Percentiles rank a stretch among this genome's conserved stretches.
Evolutionary conservation across 2,113 vertebrate genomes (phyloP).

Genomic region (Tupaia tana): DNA sequence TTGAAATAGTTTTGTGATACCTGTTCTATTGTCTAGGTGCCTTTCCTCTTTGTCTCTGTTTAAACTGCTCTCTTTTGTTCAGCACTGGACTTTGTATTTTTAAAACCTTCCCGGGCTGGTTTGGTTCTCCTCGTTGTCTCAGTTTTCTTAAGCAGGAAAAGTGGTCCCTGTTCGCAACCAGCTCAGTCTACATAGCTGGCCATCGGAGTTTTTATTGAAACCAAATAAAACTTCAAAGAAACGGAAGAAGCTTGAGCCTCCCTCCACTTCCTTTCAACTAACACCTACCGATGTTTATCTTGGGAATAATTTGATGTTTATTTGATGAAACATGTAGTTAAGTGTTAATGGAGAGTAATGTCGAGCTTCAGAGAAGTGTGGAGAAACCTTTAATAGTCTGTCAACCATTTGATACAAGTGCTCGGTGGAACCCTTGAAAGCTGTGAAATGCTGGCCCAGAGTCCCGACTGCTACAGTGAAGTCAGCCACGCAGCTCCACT

Average conservation of each 20-base stretch:
- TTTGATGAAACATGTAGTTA: constrained; percentile 73
- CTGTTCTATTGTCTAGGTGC: neutral
- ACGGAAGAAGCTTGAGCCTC: neutral
- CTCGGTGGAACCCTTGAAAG: neutral
- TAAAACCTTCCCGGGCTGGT: neutral
- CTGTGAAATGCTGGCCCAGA: neutral
- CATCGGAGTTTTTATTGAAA: constrained; percentile 62
- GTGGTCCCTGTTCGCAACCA: neutral
- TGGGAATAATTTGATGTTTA: constrained; percentile 69
- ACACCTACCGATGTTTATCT: constrained; percentile 76
- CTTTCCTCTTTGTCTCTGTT: neutral
- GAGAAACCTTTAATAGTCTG: neutral
- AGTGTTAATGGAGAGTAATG: constrained; percentile 48
- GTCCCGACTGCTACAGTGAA: neutral
- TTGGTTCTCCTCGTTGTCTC: neutral
- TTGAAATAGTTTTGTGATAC: neutral
- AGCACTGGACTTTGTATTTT: neutral
- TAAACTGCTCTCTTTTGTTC: neutral
- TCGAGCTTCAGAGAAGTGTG: neutral
- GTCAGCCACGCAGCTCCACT: neutral
- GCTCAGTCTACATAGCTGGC: neutral
- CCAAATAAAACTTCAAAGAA: constrained; percentile 77
- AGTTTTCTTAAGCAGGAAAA: neutral
- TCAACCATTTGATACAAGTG: neutral
- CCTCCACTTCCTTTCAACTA: constrained; percentile 54